Evolutionary conservation across 2,888 invertebrate genomes (phyloP).

Genomic region (Miltochrista miniata): DNA sequence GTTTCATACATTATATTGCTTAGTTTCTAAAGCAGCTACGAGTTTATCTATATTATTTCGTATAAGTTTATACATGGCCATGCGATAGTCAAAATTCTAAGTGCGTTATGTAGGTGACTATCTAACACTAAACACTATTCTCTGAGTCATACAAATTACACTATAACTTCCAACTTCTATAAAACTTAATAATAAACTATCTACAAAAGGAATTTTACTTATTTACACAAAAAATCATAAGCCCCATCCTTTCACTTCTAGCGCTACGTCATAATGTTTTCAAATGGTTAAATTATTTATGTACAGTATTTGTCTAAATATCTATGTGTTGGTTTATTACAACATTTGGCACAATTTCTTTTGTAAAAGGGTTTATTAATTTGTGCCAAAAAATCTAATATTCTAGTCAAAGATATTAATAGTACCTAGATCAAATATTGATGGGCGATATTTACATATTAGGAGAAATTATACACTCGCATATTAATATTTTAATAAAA

Average conservation of each 20-base stretch:
- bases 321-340: conserved; percentile 55
- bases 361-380: conserved; percentile 30
- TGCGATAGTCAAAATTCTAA: conserved; percentile 62
- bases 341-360: conserved; percentile 54
- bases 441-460: conserved; percentile 35
- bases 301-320: conserved; percentile 60
- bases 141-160: conserved; percentile 41
- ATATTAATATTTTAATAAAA: conserved; percentile 17
- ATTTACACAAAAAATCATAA: conserved; percentile 50
- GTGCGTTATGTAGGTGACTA: conserved; percentile 25
- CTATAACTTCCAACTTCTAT: conserved; percentile 39
- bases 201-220: conserved; percentile 63
- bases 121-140: conserved; percentile 39
- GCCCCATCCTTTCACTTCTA: conserved; percentile 15
- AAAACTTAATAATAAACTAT: conserved; percentile 45
- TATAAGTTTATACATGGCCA: conserved; percentile 72
- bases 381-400: conserved; percentile 43
- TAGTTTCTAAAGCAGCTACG: conserved; percentile 61
- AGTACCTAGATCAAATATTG: conserved; percentile 26
- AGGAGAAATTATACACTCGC: conserved; percentile 38
- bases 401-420: conserved; percentile 32
- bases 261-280: conserved; percentile 20
- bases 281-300: conserved; percentile 44
- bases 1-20: conserved; percentile 74
- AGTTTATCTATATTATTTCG: conserved; percentile 39